A percentile compares a stretch with the other conserved stretches of the same genome.
phyloP scores from a whole-genome alignment of 2,797 vertebrate genomes.

The Chaetodon trifasciatus region DNA sequence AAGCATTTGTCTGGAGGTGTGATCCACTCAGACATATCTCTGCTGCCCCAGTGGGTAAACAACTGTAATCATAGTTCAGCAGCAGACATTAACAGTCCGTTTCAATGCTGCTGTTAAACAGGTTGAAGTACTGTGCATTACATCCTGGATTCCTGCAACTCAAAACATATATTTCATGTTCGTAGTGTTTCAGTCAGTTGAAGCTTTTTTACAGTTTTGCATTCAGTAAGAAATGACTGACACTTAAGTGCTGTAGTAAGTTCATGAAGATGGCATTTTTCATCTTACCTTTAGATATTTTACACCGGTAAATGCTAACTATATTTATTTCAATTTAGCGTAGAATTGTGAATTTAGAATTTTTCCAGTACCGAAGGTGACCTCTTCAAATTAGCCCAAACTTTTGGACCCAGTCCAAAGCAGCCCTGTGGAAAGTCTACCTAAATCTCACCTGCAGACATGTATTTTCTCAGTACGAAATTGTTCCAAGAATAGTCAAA shows the following conservation, averaged over 20 bases:
- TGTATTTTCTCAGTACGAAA: neutral
- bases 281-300: neutral
- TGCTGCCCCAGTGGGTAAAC: constrained; percentile 62
- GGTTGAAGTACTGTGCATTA: constrained; percentile 53
- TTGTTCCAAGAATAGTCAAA: neutral
- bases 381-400: neutral
- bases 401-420: neutral
- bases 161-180: constrained; percentile 22
- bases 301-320: neutral
- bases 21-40: constrained; percentile 69
- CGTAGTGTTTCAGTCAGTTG: neutral
- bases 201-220: neutral
- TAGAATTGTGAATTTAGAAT: neutral
- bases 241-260: neutral
- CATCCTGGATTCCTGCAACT: constrained; percentile 39
- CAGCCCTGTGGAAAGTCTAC: neutral
- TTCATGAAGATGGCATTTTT: neutral
- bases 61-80: constrained; percentile 70
- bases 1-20: constrained; percentile 73
- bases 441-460: neutral
- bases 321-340: neutral
- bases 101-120: constrained; percentile 45
- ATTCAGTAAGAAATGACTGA: neutral
- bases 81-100: constrained; percentile 59
- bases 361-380: neutral